Evolutionary conservation across 2,888 invertebrate species (phyloP), one percentile per base, ranked within the genome.

Genomic region (Morinoia aosen): DNA sequence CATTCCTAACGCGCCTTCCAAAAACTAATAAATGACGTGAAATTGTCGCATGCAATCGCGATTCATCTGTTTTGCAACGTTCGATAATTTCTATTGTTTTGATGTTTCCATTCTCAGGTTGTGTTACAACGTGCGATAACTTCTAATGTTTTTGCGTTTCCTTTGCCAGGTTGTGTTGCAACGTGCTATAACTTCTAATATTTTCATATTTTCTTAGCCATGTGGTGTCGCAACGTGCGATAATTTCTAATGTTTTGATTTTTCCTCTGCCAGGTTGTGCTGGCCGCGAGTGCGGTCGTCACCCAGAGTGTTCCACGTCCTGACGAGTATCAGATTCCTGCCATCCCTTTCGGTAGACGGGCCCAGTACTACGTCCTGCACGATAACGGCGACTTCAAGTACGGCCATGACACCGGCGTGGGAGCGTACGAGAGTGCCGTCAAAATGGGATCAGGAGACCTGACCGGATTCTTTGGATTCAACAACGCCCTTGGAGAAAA

Each of bases 371-470:
- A 97, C 94, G 97, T 97, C 57, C 97, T 97, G 96, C 97, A 97
- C 94, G 97, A 98, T 58, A 98, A 98, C 97, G 98, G 98, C 97
- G 98, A 98, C 48, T 98, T 98, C 97, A 98, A 98, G 97, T 98
- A 98, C 97, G 98, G 98, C 95, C 98, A 98, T 97, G 97, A 98
- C 96, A 98, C 98, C 97, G 97, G 97, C n/a, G 98, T 98, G 5
- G 98, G 98, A 96, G 98, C 98, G 97, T 98, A 98, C 97, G 98
- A 98, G 97, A 97, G 97, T 96, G 97, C 97, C 96, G 97, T 98
- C 96, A 98, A 98, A 64, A 98, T 98, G 97, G 98, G 98, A 90
- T 98, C 98, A 97, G 98, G 98, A 97, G 98, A 98, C 95, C 98
- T 98, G 64, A 98, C 98, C 94, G 98, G 97, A n/a, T 98, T 98